phyloP scores from a whole-genome alignment of 2,888 invertebrate genomes.

The Escarpia spicata region DNA sequence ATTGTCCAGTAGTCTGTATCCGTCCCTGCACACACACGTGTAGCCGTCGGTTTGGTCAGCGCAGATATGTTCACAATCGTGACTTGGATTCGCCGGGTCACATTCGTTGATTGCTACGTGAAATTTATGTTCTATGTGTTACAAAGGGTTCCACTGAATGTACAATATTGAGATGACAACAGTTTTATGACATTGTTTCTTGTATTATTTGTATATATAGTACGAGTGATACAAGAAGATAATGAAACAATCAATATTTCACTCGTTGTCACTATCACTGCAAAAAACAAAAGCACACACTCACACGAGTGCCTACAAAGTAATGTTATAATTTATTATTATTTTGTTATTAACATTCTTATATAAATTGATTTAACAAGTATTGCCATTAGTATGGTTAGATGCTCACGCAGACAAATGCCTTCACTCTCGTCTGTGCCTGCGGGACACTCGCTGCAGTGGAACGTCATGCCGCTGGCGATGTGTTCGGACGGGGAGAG shows the following conservation, averaged over 20 bases:
- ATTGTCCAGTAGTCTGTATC: background rate
- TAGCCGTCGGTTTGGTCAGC: background rate
- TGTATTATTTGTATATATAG: background rate
- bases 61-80: background rate
- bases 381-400: background rate
- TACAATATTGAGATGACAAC: background rate
- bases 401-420: background rate
- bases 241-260: background rate
- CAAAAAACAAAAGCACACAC: background rate
- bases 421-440: background rate
- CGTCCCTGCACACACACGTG: background rate
- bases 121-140: background rate
- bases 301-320: background rate
- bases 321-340: background rate
- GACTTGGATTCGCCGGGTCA: background rate
- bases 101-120: background rate
- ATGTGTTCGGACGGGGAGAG: slow-evolving; percentile 21
- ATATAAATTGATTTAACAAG: background rate
- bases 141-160: background rate
- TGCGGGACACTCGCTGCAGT: slow-evolving; percentile 25
- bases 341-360: background rate
- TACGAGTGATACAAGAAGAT: background rate
- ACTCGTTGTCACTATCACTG: background rate
- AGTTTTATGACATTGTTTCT: background rate
- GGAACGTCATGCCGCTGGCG: background rate